Conservation (phyloP, 2,113 vertebrate genomes). For the Alosa alosa region DNA sequence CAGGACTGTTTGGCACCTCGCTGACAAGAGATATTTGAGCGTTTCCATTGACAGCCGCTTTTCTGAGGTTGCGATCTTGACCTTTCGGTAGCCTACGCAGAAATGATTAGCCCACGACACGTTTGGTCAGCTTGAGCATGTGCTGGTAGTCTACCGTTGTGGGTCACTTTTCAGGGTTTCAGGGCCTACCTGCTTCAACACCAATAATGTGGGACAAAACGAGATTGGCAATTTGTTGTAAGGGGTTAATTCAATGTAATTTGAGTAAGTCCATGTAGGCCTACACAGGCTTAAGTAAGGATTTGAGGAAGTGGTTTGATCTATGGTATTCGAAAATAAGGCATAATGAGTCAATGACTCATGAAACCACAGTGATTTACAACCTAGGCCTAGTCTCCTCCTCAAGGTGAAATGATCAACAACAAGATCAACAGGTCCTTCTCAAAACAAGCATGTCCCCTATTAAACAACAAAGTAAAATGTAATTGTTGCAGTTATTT, state of each 20-base stretch:
- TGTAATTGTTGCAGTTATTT: background rate
- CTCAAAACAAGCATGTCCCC: background rate
- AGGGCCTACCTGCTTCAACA: background rate
- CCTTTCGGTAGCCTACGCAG: background rate
- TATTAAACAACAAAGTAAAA: background rate
- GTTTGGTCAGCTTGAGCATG: background rate
- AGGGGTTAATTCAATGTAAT: slow-evolving; percentile 9
- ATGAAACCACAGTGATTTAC: background rate
- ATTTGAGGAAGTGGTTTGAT: slow-evolving; percentile 27
- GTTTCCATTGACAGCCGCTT: background rate
- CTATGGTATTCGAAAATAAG: background rate
- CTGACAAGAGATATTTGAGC: background rate
- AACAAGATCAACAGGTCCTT: background rate
- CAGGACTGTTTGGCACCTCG: background rate
- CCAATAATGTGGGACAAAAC: background rate
- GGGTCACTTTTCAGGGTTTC: background rate
- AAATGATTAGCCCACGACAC: background rate
- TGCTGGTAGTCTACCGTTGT: background rate
- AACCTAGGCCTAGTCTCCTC: background rate
- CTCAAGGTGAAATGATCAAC: background rate
- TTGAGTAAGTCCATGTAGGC: background rate
- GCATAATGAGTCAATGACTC: background rate
- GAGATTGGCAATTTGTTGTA: too few relatives aligned
- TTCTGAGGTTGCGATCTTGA: background rate
- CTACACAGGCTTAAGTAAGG: slow-evolving; percentile 24